These are phyloP conservation scores for Brachionichthys hirsutus DNA, from an alignment of 2,113 vertebrate species.

Conservation along the genomic window DNA sequence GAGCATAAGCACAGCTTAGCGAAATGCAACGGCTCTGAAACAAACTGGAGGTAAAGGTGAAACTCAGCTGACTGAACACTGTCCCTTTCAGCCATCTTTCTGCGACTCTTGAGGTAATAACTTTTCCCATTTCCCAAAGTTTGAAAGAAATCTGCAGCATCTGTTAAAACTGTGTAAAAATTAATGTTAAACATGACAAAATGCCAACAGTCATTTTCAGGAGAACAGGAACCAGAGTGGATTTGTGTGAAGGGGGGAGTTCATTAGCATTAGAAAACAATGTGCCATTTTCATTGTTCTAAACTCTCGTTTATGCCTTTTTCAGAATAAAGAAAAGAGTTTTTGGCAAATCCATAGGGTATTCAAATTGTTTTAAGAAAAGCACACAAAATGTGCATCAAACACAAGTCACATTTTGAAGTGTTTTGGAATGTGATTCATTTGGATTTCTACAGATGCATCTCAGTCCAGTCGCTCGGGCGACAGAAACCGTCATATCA, in stretches of 20 bases:
- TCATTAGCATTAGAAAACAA: conserved; percentile 38
- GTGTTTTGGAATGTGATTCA: no score
- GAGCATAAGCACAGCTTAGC: neutral
- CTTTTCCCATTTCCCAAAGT: no score
- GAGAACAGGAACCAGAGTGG: conserved; percentile 3
- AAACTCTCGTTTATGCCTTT: no score
- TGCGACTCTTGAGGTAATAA: neutral
- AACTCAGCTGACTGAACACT: neutral
- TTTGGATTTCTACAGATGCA: no score
- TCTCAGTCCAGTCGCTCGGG: no score
- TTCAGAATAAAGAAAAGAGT: no score
- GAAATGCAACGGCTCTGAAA: neutral
- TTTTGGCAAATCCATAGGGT: no score
- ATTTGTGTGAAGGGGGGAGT: conserved; percentile 30
- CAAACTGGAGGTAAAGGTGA: neutral
- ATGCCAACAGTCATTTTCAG: conserved; percentile 12
- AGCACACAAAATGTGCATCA: no score
- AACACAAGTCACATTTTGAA: no score
- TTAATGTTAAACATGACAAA: conserved; percentile 21
- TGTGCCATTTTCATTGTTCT: conserved; percentile 54
- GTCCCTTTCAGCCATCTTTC: neutral
- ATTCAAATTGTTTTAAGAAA: no score
- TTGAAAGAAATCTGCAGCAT: conserved; percentile 31
- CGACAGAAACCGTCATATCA: no score
- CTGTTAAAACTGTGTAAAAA: conserved; percentile 29